Conservation (phyloP, 2,888 invertebrate species). For the Eupsilia transversa region DNA sequence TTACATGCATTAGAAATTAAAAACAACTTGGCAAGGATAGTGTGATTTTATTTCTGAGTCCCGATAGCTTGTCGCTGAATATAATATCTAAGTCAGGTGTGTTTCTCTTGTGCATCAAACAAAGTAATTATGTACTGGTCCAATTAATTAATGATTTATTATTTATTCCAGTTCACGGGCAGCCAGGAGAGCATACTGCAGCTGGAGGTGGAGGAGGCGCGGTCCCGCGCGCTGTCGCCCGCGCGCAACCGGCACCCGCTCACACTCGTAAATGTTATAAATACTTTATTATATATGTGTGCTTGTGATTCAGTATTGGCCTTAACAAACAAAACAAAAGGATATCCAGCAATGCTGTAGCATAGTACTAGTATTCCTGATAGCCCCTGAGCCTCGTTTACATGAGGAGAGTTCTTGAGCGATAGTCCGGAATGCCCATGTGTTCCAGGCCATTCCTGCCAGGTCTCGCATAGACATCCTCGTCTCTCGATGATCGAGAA, state of each 20-base stretch:
- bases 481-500: background rate
- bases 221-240: slow-evolving; percentile 84
- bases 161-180: slow-evolving; percentile 93
- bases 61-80: too few species aligned
- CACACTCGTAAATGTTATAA: slow-evolving; percentile 79
- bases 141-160: background rate
- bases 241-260: slow-evolving; percentile 83
- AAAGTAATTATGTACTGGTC: background rate
- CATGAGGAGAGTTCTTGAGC: background rate
- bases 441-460: background rate
- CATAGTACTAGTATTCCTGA: background rate
- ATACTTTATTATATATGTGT: slow-evolving; percentile 19
- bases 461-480: background rate
- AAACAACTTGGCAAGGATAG: too few species aligned
- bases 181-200: slow-evolving; percentile 96
- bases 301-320: background rate
- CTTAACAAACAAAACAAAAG: background rate
- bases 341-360: background rate
- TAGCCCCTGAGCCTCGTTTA: background rate
- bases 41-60: too few species aligned
- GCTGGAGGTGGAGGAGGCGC: slow-evolving; percentile 92
- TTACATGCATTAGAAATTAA: too few species aligned
- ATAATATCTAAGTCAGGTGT: too few species aligned
- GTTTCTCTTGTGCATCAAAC: too few species aligned
- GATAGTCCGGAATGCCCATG: background rate